phyloP scores from a whole-genome alignment of 2,113 vertebrate species.

The Proteles cristata region DNA sequence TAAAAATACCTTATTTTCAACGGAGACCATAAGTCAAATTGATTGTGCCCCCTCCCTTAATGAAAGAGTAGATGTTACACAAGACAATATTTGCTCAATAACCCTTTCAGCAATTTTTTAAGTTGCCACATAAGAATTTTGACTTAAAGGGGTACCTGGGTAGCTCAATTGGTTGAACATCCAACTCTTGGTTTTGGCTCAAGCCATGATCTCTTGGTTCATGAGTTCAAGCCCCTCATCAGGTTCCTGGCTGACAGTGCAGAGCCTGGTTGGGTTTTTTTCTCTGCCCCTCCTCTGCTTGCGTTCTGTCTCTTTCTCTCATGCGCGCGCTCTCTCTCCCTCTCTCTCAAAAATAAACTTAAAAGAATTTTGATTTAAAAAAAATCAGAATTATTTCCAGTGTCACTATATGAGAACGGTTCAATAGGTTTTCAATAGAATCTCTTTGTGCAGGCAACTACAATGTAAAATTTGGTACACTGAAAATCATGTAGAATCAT shows the following conservation, averaged over 20 bases:
- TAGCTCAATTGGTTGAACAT: too few species aligned
- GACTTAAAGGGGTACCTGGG: not conserved
- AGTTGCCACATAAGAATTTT: not conserved
- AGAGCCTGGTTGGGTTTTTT: too few species aligned
- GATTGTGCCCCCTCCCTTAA: not conserved
- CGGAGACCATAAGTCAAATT: not conserved
- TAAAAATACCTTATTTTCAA: not conserved
- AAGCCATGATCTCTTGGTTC: too few species aligned
- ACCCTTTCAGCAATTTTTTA: not conserved
- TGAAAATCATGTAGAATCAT: not conserved
- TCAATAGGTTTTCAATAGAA: not conserved
- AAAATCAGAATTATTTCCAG: slow-evolving; percentile 18
- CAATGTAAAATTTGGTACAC: not conserved
- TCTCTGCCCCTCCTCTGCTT: too few species aligned
- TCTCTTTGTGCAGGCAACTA: not conserved
- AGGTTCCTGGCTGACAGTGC: too few species aligned
- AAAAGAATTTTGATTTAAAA: not conserved
- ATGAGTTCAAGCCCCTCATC: too few species aligned
- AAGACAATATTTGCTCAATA: not conserved
- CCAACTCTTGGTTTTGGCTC: too few species aligned
- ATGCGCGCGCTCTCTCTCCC: too few species aligned
- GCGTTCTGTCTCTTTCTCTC: too few species aligned
- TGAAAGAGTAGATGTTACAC: not conserved
- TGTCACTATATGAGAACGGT: not conserved
- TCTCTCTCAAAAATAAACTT: too few species aligned